Percentiles rank a stretch among this genome's conserved stretches.
Evolutionary conservation across 2,888 invertebrate genomes (phyloP).

Genomic region (Drosophila quinaria): DNA sequence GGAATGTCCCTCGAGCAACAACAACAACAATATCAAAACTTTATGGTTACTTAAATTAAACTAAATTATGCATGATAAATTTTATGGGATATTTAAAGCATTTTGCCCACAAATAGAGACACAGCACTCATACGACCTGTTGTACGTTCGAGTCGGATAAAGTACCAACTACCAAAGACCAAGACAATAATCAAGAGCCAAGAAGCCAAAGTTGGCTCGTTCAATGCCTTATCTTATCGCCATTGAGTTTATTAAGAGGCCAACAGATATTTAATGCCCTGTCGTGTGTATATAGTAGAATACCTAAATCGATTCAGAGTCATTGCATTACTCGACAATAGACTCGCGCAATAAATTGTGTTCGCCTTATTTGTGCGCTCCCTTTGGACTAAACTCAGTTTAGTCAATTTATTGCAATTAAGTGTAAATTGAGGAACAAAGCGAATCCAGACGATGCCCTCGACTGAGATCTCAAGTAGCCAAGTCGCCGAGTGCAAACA

Average conservation of each 20-base stretch:
- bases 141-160: constrained; percentile 35
- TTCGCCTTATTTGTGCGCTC: constrained; percentile 7
- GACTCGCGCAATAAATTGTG: constrained; percentile 5
- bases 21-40: constrained; percentile 10
- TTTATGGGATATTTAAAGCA: constrained; percentile 4
- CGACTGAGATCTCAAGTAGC: constrained; percentile 42
- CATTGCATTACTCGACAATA: constrained; percentile 2
- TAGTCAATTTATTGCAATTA: constrained; percentile 79
- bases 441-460: constrained; percentile 57
- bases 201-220: constrained; percentile 27
- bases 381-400: constrained; percentile 4
- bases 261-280: constrained; percentile 42
- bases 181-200: constrained; percentile 3
- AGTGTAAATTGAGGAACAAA: constrained; percentile 79
- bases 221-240: constrained; percentile 67
- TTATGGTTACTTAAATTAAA: constrained; percentile 26
- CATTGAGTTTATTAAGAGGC: constrained; percentile 54
- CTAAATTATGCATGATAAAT: constrained; percentile 14
- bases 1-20: constrained; percentile 18
- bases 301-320: constrained; percentile 35
- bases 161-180: constrained; percentile 7
- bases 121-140: constrained; percentile 64
- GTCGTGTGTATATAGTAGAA: constrained; percentile 26
- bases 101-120: neutral
- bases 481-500: constrained; percentile 35